phyloP scores from a whole-genome alignment of 2,888 invertebrate species.

The Machimus atricapillus region DNA sequence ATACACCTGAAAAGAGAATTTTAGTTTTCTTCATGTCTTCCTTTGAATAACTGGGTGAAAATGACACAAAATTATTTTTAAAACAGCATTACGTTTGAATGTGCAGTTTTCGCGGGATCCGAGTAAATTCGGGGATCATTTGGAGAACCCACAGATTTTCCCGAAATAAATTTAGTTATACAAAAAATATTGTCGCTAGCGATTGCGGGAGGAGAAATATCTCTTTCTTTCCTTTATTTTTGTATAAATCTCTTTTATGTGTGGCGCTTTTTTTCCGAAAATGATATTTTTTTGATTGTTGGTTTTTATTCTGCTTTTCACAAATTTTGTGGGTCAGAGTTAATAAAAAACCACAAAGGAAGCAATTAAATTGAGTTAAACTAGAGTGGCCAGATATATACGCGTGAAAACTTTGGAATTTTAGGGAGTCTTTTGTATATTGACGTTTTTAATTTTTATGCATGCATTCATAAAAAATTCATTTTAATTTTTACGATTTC shows the following conservation, averaged over 20 bases:
- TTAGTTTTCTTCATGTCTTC: slow-evolving; percentile 11
- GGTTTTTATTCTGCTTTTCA: not conserved
- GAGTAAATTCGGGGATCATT: not conserved
- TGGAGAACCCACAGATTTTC: slow-evolving; percentile 25
- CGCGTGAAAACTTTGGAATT: not conserved
- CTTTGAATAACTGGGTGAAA: not conserved
- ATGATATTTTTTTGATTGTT: not conserved
- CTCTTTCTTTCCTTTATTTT: not conserved
- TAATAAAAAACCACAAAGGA: not conserved
- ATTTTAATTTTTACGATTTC: not conserved
- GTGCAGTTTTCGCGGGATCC: slow-evolving; percentile 21
- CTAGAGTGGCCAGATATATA: not conserved
- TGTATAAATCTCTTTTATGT: not conserved
- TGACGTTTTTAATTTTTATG: not conserved
- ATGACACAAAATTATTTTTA: slow-evolving; percentile 21
- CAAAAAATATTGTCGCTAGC: not conserved
- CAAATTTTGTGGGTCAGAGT: not conserved
- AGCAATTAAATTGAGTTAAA: not conserved
- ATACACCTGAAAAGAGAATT: slow-evolving; percentile 37
- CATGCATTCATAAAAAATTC: not conserved
- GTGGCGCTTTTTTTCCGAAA: not conserved
- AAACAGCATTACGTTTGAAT: not conserved
- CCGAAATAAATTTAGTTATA: slow-evolving; percentile 6
- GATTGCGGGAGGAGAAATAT: not conserved
- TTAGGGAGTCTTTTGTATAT: not conserved